Evolutionary conservation across 2,113 vertebrate genomes (phyloP).

Genomic region (Origma solitaria): DNA sequence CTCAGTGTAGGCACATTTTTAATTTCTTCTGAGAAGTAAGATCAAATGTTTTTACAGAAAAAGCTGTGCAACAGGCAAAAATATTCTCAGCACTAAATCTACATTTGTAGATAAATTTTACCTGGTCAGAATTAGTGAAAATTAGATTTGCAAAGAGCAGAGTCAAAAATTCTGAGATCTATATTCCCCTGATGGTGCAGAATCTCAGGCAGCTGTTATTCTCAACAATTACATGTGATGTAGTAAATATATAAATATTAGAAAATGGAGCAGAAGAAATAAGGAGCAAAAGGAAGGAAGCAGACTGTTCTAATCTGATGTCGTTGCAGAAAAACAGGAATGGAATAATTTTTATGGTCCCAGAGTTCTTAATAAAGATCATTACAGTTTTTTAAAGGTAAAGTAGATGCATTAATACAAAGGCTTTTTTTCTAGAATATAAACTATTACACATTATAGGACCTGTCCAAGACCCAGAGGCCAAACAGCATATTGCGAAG

Average conservation of each 20-base stretch:
- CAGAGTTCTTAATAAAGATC: background rate
- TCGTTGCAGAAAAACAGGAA: background rate
- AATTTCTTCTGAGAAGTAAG: background rate
- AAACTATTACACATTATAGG: rapidly evolving
- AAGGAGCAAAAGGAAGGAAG: background rate
- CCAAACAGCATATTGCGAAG: background rate
- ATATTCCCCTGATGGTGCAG: background rate
- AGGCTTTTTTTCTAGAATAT: background rate
- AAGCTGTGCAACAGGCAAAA: background rate
- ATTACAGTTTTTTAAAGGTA: background rate
- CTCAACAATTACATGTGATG: rapidly evolving
- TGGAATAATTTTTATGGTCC: background rate
- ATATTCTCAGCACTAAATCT: background rate
- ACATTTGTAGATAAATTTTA: background rate
- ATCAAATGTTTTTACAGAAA: background rate
- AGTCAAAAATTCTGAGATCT: background rate
- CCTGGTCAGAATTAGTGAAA: background rate
- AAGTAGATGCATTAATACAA: background rate
- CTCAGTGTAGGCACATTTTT: background rate
- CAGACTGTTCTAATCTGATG: background rate
- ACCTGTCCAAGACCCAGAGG: background rate
- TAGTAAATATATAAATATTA: background rate
- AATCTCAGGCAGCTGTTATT: background rate
- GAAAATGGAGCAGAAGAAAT: background rate
- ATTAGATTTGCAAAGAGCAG: background rate